phyloP scores from a whole-genome alignment of 2,888 invertebrate genomes.

The Hyppa rectilinea region DNA sequence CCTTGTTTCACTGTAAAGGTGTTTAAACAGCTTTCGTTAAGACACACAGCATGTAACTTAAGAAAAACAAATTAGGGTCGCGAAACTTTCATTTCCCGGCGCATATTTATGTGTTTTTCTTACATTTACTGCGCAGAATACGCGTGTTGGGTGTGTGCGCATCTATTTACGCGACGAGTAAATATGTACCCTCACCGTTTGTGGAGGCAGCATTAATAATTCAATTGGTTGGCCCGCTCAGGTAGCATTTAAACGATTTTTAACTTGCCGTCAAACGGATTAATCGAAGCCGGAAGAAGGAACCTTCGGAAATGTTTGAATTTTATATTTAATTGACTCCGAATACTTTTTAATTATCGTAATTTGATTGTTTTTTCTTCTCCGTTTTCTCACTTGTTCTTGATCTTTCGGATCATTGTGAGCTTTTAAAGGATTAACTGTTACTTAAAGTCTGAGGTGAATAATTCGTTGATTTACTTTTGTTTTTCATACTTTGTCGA shows the following conservation, averaged over 20 bases:
- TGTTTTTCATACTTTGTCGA: slow-evolving; percentile 11
- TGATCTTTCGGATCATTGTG: slow-evolving; percentile 64
- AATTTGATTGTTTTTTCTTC: slow-evolving; percentile 65
- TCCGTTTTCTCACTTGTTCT: slow-evolving; percentile 46
- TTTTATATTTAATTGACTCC: slow-evolving; percentile 68
- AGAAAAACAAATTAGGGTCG: slow-evolving; percentile 37
- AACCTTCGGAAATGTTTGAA: slow-evolving; percentile 62
- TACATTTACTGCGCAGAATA: slow-evolving; percentile 80
- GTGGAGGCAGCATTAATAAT: slow-evolving; percentile 91
- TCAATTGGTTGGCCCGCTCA: slow-evolving; percentile 88
- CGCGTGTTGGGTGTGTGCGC: slow-evolving; percentile 90
- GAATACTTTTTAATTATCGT: slow-evolving; percentile 69
- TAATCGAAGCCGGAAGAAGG: slow-evolving; percentile 79
- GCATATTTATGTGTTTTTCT: slow-evolving; percentile 48
- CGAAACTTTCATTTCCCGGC: slow-evolving; percentile 42
- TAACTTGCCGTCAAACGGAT: slow-evolving; percentile 88
- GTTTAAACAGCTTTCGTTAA: slow-evolving; percentile 25
- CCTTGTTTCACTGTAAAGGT: neutral
- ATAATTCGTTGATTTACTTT: slow-evolving; percentile 36
- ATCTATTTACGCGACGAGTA: slow-evolving; percentile 90
- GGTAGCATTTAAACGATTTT: slow-evolving; percentile 90
- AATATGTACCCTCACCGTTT: slow-evolving; percentile 90
- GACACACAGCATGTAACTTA: slow-evolving; percentile 2
- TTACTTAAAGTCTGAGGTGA: slow-evolving; percentile 42
- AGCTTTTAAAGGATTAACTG: slow-evolving; percentile 54